Percentiles rank a stretch among this genome's conserved stretches.
Evolutionary conservation across 2,113 vertebrate species (phyloP).

Genomic region (Mustela nigripes): DNA sequence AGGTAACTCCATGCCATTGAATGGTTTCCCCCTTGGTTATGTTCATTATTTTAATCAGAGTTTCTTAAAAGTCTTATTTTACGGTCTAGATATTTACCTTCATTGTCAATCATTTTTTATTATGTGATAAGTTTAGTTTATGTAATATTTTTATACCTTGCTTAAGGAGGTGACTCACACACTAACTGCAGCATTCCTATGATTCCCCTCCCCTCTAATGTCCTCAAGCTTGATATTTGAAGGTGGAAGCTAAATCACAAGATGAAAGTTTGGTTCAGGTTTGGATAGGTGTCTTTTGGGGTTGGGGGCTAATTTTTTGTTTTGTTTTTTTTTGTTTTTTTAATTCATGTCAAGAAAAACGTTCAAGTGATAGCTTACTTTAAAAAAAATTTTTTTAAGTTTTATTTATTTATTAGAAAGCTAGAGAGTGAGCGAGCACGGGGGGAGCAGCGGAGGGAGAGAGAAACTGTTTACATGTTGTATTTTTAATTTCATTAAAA

Average conservation of each 20-base stretch:
- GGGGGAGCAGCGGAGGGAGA: neutral
- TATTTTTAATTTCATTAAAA: neutral
- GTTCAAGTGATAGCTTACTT: neutral
- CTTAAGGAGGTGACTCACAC: neutral
- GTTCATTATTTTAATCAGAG: neutral
- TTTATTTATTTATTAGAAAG: neutral
- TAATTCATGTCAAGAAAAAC: neutral
- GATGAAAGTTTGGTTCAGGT: neutral
- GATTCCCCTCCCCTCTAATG: neutral
- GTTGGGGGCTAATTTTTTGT: too few species aligned
- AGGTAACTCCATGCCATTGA: neutral
- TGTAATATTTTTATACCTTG: neutral
- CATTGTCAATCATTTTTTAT: conserved; percentile 3
- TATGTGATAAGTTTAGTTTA: neutral
- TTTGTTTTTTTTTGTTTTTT: too few species aligned
- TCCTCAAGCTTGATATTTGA: neutral
- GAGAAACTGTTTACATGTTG: neutral
- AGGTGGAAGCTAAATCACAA: neutral
- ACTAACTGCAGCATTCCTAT: neutral
- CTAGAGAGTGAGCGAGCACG: neutral
- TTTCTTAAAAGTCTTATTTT: neutral
- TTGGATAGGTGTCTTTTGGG: neutral
- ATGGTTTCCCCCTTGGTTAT: neutral
- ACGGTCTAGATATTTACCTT: neutral
- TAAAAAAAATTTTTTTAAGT: neutral